Conservation (phyloP, 2,888 invertebrate genomes). For the Morpho achilles region DNA sequence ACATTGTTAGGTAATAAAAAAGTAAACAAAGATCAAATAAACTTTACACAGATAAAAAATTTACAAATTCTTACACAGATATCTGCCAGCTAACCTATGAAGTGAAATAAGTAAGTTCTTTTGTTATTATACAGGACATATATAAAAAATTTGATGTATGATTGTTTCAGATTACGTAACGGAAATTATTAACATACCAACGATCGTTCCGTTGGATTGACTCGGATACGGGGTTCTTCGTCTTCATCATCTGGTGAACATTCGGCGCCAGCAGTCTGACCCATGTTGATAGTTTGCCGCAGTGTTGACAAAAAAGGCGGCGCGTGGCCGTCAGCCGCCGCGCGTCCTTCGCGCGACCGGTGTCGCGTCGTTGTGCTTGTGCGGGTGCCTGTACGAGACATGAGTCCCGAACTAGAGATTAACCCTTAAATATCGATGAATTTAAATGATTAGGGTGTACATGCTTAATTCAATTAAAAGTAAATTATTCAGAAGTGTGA, state of each 20-base stretch:
- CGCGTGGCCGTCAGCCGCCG: constrained; percentile 73
- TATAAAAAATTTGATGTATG: too few species aligned
- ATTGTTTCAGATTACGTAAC: background rate
- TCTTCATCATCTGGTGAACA: constrained; percentile 73
- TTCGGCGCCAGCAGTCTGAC: constrained; percentile 73
- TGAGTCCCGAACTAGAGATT: constrained; percentile 41
- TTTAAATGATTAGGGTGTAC: background rate
- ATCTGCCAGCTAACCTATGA: too few species aligned
- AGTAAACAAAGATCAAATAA: too few species aligned
- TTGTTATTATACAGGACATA: background rate
- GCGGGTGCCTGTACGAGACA: constrained; percentile 26
- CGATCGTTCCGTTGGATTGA: constrained; percentile 72
- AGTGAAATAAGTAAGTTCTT: background rate
- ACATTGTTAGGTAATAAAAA: too few species aligned
- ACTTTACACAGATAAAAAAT: too few species aligned
- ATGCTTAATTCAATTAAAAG: background rate
- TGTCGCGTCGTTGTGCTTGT: constrained; percentile 54
- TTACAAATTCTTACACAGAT: too few species aligned
- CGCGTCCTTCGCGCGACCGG: constrained; percentile 70
- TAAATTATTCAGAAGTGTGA: background rate
- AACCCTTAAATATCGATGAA: constrained; percentile 30
- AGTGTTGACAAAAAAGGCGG: constrained; percentile 37
- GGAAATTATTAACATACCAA: constrained; percentile 56
- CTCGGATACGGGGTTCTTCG: constrained; percentile 73
- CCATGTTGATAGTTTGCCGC: constrained; percentile 58